Conservation (phyloP, 2,113 vertebrate species). For the Tricholaema leucomelas region DNA sequence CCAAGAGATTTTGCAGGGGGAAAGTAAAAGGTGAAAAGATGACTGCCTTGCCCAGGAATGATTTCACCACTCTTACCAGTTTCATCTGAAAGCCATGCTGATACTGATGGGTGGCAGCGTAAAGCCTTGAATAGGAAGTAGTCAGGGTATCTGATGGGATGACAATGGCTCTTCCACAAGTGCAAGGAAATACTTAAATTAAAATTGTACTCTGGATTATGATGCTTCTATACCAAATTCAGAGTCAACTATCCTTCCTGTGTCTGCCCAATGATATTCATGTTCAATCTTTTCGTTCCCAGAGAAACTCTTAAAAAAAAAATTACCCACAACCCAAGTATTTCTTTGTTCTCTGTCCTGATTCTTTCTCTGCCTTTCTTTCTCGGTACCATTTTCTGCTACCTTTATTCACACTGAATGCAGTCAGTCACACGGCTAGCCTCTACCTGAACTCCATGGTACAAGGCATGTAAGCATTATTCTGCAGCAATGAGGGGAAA, state of each 20-base stretch:
- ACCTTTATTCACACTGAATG: neutral
- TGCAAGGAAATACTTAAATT: neutral
- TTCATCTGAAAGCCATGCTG: neutral
- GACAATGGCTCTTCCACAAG: neutral
- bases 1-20: neutral
- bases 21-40: neutral
- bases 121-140: neutral
- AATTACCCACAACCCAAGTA: neutral
- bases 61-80: neutral
- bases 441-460: neutral
- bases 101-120: neutral
- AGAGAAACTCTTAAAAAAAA: neutral
- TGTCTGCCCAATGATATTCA: neutral
- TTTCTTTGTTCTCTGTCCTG: neutral
- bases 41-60: neutral
- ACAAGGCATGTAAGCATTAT: neutral
- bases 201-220: neutral
- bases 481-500: fast-evolving
- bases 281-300: neutral
- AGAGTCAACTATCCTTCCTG: neutral
- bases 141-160: fast-evolving
- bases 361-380: neutral
- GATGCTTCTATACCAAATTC: fast-evolving
- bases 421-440: neutral
- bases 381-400: neutral